Base-by-base conservation (phyloP, 2,113 vertebrate species). In the Rhombomys opimus region DNA sequence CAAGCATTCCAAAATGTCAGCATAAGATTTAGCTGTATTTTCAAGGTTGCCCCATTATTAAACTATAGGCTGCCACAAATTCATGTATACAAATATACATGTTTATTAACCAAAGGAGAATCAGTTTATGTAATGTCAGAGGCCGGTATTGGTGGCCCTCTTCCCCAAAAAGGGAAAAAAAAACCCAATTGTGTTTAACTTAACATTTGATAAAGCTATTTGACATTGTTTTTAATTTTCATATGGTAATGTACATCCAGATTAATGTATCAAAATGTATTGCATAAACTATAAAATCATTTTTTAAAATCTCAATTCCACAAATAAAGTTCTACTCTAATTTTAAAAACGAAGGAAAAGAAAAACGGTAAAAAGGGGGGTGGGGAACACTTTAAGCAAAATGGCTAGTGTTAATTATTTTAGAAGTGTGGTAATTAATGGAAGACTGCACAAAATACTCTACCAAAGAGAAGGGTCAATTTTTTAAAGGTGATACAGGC, bases 271-370 rank as follows among this genome's bases (percentile, higher is more conserved):
- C 97, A 96, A 97, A 98, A 98, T 98, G 97, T 98, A 97, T 98
- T 97, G 93, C 91, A 94, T 98, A 98, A 98, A 98, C 92, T 98
- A 95, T 97, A 97, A 98, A 98, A 96, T 94, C 22, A 38, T 93
- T 96, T 46, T 41, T 18, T 18, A 93, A 98, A 93, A 97, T 97
- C 95, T 94, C 94, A 96, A 97, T 98, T 93, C 97, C 96, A 97
- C 97, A 98, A 99, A 98, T 98, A 99, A 99, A 98, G 97, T 94
- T 98, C 97, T 98, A 98, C 98, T 98, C 98, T 98, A 98, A 93
- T 98, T 95, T 98, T 65, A 67, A 98, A 94, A 92, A 63, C 23
- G 65, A 87, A 77, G 15, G 46, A 46, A 46, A 46, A 46, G 46
- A 46, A 46, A 46, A 46, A 46, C 3, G 46, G 46, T 46, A 46